phyloP scores from a whole-genome alignment of 1,140 invertebrate genomes.

The Sweltsa coloradensis region DNA sequence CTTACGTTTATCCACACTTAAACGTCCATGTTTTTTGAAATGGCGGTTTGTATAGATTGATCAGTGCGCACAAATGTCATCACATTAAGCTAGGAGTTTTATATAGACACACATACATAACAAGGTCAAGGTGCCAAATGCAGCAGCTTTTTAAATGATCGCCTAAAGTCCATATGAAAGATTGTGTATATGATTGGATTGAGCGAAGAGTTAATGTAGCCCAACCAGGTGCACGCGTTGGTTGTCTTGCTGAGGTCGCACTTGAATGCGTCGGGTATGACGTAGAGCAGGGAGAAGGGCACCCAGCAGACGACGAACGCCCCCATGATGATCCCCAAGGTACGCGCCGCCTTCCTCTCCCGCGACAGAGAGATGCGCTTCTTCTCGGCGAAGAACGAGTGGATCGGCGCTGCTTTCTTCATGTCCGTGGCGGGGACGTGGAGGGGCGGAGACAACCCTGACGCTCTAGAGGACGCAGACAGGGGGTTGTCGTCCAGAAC shows the following conservation, averaged over 20 bases:
- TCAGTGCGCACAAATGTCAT: too few relatives aligned
- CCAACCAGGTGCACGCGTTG: conserved; percentile 91
- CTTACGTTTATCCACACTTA: too few relatives aligned
- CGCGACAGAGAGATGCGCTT: conserved; percentile 86
- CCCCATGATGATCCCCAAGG: conserved; percentile 87
- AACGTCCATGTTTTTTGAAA: too few relatives aligned
- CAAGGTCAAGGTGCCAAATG: conserved; percentile 39
- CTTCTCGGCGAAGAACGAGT: conserved; percentile 86
- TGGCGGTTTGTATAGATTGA: too few relatives aligned
- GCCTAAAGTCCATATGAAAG: conserved; percentile 91
- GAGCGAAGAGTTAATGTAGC: conserved; percentile 93
- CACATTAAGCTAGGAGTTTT: too few relatives aligned
- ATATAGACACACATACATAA: too few relatives aligned
- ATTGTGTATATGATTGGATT: conserved; percentile 97
- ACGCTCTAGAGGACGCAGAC: background rate
- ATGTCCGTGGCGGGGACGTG: conserved; percentile 24
- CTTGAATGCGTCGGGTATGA: conserved; percentile 76
- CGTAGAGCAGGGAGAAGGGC: conserved; percentile 92
- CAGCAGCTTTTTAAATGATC: conserved; percentile 79
- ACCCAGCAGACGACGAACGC: conserved; percentile 95
- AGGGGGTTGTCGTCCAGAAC: conserved; percentile 12
- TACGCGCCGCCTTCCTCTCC: conserved; percentile 81
- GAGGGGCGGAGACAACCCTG: conserved; percentile 28
- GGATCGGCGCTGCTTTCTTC: conserved; percentile 43
- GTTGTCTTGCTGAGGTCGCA: conserved; percentile 66